phyloP scores from a whole-genome alignment of 2,888 invertebrate genomes.

The Andrena fulva region DNA sequence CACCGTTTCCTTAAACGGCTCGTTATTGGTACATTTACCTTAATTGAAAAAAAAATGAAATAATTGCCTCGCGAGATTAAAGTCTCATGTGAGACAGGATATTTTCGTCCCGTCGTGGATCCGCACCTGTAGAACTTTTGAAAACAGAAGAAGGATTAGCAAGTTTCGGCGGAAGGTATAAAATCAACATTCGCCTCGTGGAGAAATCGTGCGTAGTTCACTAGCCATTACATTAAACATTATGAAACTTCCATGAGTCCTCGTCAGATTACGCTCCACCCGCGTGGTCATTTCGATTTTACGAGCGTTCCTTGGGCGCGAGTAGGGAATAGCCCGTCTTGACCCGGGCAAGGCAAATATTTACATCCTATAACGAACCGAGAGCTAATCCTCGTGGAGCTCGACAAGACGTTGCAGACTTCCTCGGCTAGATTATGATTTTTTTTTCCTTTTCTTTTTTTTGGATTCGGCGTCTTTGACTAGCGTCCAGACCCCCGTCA shows the following conservation, averaged over 20 bases:
- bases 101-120: too few species aligned
- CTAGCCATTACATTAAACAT: background rate
- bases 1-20: too few species aligned
- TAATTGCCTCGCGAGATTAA: too few species aligned
- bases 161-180: too few species aligned
- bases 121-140: too few species aligned
- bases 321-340: constrained; percentile 43
- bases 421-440: constrained; percentile 60
- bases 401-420: constrained; percentile 43
- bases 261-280: background rate
- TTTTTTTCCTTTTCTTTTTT: constrained; percentile 14
- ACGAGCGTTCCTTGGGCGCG: constrained; percentile 20
- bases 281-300: constrained; percentile 27
- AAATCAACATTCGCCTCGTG: too few species aligned
- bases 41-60: too few species aligned
- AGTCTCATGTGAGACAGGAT: too few species aligned
- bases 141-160: too few species aligned
- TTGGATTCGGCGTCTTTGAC: constrained; percentile 74
- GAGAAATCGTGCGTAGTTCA: too few species aligned
- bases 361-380: constrained; percentile 67
- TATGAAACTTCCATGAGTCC: background rate
- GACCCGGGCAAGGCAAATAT: constrained; percentile 72
- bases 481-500: background rate
- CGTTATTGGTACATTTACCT: too few species aligned
- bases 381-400: constrained; percentile 70